These are phyloP conservation scores for Drosophila birchii DNA, from an alignment of 2,888 invertebrate genomes.

Conservation along the genomic window DNA sequence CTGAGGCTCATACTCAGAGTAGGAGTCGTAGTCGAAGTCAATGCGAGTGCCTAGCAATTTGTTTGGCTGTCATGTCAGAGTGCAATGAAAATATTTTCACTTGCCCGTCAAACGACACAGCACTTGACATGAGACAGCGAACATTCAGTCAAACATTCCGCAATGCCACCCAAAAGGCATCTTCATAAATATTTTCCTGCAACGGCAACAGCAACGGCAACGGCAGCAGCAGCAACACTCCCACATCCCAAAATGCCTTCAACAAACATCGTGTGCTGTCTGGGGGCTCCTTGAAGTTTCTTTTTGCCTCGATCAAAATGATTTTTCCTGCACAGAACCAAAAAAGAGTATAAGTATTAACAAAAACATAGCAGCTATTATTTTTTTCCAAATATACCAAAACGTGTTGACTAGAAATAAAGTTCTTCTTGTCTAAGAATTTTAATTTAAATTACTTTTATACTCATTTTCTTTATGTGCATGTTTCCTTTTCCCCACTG, in stretches of 20 bases:
- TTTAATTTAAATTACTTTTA: no score
- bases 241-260: slow-evolving; percentile 69
- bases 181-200: slow-evolving; percentile 77
- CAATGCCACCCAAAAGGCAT: slow-evolving; percentile 81
- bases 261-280: slow-evolving; percentile 74
- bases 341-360: background rate
- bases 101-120: slow-evolving; percentile 59
- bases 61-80: slow-evolving; percentile 80
- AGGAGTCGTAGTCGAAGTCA: background rate
- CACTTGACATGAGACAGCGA: slow-evolving; percentile 75
- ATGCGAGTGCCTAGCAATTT: slow-evolving; percentile 61
- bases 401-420: no score
- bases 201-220: slow-evolving; percentile 51
- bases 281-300: slow-evolving; percentile 72
- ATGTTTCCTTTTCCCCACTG: slow-evolving; percentile 23
- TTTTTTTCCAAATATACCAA: no score
- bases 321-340: slow-evolving; percentile 43
- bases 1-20: background rate
- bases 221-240: slow-evolving; percentile 66
- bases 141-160: slow-evolving; percentile 74
- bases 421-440: background rate
- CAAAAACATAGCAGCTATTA: background rate
- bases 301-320: slow-evolving; percentile 77
- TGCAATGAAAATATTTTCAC: slow-evolving; percentile 82
- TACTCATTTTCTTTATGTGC: background rate